These are phyloP conservation scores for Bos indicus DNA, from an alignment of 2,113 vertebrate species.

Conservation along the genomic window DNA sequence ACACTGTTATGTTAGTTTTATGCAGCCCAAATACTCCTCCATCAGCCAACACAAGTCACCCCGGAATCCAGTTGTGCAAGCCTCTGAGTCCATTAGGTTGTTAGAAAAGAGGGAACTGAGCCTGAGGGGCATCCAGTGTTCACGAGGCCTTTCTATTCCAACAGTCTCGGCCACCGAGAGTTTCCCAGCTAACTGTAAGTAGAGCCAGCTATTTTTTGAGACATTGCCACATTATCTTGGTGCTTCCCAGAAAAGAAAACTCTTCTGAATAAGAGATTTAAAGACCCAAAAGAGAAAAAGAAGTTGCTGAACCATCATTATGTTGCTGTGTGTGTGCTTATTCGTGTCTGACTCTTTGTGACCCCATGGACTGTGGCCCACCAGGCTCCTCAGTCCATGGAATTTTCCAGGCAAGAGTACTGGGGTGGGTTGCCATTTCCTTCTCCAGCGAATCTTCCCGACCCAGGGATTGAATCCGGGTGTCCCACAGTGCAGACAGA, in stretches of 20 bases:
- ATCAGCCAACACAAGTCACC: neutral
- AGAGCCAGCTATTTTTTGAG: neutral
- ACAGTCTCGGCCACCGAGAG: neutral
- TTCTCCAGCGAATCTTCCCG: neutral
- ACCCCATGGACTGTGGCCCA: neutral
- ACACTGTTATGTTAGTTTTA: neutral
- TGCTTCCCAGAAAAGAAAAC: neutral
- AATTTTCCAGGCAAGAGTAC: neutral
- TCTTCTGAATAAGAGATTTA: neutral
- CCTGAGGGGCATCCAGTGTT: rapidly evolving
- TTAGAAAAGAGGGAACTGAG: neutral
- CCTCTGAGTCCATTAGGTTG: neutral
- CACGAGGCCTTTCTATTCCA: neutral
- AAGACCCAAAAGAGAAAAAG: neutral
- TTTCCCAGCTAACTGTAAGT: neutral
- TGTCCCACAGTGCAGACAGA: neutral
- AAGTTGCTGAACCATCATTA: neutral
- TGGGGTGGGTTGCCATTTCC: neutral
- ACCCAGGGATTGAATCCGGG: neutral
- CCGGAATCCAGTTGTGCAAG: neutral
- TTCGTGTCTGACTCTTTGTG: neutral
- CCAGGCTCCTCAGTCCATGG: neutral
- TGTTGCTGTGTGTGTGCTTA: neutral
- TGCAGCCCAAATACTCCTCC: neutral
- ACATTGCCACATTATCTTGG: neutral